These are phyloP conservation scores for Axis porcinus DNA, from an alignment of 2,113 vertebrate species.

Conservation along the genomic window DNA sequence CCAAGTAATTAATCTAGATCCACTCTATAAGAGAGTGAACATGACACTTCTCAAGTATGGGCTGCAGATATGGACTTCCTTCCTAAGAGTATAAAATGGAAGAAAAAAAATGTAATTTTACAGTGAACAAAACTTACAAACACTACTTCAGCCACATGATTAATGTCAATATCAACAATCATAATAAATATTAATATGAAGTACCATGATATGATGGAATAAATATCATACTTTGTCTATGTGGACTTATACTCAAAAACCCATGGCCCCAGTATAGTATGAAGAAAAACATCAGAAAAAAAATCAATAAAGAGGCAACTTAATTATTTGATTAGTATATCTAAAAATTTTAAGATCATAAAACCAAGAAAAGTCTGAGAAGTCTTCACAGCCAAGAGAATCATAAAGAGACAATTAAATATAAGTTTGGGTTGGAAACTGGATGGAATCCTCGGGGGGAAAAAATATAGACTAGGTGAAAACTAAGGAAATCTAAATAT, in stretches of 20 bases:
- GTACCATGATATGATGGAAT: neutral
- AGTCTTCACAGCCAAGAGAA: neutral
- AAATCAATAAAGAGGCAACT: neutral
- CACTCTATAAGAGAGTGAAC: neutral
- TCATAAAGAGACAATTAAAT: neutral
- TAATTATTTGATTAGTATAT: neutral
- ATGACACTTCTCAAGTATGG: neutral
- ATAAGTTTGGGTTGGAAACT: no score
- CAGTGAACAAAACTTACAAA: neutral
- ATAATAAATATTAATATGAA: neutral
- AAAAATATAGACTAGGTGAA: neutral
- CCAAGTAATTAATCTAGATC: neutral
- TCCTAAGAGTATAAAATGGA: neutral
- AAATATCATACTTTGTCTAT: neutral
- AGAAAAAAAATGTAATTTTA: neutral
- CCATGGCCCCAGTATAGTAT: neutral
- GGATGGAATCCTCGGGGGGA: neutral
- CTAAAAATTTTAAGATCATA: neutral
- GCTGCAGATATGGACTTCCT: neutral
- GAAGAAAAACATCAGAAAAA: neutral
- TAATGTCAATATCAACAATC: neutral
- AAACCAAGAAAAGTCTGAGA: neutral
- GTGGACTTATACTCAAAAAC: neutral
- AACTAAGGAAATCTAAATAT: neutral
- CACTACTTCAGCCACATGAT: neutral